Evolutionary conservation across 2,888 invertebrate species (phyloP).

Genomic region (Loripinus fragilis): DNA sequence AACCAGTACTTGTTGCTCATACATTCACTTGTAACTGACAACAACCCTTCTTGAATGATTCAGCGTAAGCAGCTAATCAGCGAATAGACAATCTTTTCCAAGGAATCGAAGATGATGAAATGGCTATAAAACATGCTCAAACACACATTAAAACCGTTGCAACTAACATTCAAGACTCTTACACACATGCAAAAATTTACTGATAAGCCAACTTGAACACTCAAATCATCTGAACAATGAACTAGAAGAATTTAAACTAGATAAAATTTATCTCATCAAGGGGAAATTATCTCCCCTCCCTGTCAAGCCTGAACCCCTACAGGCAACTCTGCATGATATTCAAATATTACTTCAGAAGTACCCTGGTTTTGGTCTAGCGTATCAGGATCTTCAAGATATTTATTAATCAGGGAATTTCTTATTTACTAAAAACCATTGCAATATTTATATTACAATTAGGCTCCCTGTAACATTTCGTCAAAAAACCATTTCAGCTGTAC

Average conservation of each 20-base stretch:
- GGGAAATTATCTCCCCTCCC: background rate
- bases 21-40: too few relatives aligned
- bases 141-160: background rate
- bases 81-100: slow-evolving; percentile 17
- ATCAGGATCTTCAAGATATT: background rate
- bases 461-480: background rate
- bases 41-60: too few relatives aligned
- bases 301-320: background rate
- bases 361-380: slow-evolving; percentile 22
- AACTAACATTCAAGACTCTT: background rate
- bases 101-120: background rate
- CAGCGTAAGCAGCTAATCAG: too few relatives aligned
- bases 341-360: slow-evolving; percentile 21
- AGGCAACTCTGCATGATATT: slow-evolving; percentile 19
- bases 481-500: background rate
- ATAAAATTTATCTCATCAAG: background rate
- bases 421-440: slow-evolving; percentile 28
- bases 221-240: background rate
- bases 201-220: background rate
- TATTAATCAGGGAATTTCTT: slow-evolving; percentile 32
- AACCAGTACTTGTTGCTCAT: too few relatives aligned
- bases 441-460: background rate
- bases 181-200: background rate
- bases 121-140: slow-evolving; percentile 13
- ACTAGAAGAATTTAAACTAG: background rate